Evolutionary conservation across 2,797 vertebrate species (phyloP), one percentile per base, ranked within the genome.

Genomic region (Pitangus sulphuratus): DNA sequence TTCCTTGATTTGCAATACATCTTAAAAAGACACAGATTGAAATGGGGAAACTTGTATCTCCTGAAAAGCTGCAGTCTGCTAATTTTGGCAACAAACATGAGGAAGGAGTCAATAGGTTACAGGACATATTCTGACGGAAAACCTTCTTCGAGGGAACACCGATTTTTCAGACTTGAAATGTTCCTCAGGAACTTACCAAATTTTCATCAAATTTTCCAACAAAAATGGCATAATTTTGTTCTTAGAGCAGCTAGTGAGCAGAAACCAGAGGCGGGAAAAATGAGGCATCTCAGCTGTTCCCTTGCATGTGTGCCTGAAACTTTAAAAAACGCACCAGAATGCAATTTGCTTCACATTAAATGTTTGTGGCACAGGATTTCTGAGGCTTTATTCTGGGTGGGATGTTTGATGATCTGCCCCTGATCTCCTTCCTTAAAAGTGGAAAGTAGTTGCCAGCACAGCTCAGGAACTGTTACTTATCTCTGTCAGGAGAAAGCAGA

Each of bases 271-370:
- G n/a, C 1, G 0, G 9, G 35, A 28, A 47, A 58, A 1, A 1
- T 3, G 4, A 48, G 17, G 53, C 26, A 35, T 30, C 31, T 75
- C 2, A 1, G 44, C 31, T 1, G 0, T 69, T 58, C 16, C 61
- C 33, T 58, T 15, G 31, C 12, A 22, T 12, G 14, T 4, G 9
- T 13, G 9, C 39, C 42, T 54, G 45, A 70, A 84, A 64, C 12
- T 25, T 75, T 9, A 11, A 33, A 85, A 78, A 72, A 35, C 58
- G 2, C 15, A n/a, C 35, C 39, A 53, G 64, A 53, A 82, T 42
- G 26, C 58, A 60, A 71, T 77, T 91, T 71, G 22, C 58, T 61
- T 66, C 28, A 39, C 1, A 1, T 37, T n/a, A 44, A 71, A 48
- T 2, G 4, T 42, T 42, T 57, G 53, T 79, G 56, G 50, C 12